Evolutionary conservation across 2,797 vertebrate species (phyloP).

Genomic region (Phrynocephalus vlangalii): DNA sequence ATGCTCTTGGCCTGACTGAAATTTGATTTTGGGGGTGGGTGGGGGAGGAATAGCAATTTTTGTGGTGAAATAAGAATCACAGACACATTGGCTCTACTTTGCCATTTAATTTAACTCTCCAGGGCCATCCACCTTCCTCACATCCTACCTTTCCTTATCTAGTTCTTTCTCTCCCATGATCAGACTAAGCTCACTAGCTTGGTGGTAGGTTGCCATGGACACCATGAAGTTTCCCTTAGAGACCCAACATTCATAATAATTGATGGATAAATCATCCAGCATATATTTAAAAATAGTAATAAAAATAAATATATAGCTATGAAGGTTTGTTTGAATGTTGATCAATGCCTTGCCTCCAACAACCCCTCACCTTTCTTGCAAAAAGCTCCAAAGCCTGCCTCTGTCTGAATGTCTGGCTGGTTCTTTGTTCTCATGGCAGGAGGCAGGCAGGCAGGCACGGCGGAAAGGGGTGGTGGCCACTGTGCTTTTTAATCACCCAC

Average conservation of each 20-base stretch:
- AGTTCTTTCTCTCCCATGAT: slow-evolving; percentile 26
- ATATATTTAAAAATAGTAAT: background rate
- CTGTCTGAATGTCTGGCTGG: slow-evolving; percentile 55
- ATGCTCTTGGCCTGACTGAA: fast-evolving
- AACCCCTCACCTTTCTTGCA: slow-evolving; percentile 18
- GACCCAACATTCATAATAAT: slow-evolving; percentile 59
- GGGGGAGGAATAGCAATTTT: background rate
- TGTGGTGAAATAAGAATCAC: background rate
- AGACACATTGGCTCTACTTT: background rate
- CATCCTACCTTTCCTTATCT: slow-evolving; percentile 18
- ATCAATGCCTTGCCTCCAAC: slow-evolving; percentile 39
- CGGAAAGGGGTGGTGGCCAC: slow-evolving; percentile 8
- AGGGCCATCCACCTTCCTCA: background rate
- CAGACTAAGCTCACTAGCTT: slow-evolving; percentile 46
- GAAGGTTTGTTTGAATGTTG: slow-evolving; percentile 40
- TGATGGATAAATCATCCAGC: slow-evolving; percentile 48
- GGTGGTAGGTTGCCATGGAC: slow-evolving; percentile 69
- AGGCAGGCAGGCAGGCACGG: background rate
- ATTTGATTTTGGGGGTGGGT: background rate
- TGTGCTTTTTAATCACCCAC: slow-evolving; percentile 48
- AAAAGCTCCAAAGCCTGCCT: background rate
- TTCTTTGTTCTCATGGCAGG: background rate
- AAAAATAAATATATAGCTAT: background rate
- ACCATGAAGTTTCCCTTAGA: slow-evolving; percentile 68
- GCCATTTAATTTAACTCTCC: slow-evolving; percentile 22